phyloP scores from a whole-genome alignment of 2,888 invertebrate genomes.

The Caenorhabditis macrosperma region DNA sequence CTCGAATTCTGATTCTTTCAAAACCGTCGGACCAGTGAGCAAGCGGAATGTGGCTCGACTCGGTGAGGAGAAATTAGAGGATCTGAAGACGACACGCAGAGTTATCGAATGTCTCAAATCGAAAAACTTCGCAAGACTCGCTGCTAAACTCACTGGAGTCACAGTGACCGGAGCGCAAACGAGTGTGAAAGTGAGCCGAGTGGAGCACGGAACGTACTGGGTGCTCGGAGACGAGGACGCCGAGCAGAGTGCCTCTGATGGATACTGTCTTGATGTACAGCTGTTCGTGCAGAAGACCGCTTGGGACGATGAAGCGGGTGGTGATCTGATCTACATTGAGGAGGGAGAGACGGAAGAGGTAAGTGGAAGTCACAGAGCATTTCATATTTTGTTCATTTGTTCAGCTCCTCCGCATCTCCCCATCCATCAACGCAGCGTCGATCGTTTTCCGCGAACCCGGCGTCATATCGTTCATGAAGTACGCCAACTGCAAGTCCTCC shows the following conservation, averaged over 20 bases:
- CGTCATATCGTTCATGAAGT: constrained; percentile 76
- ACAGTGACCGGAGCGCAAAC: constrained; percentile 41
- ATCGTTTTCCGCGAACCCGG: constrained; percentile 75
- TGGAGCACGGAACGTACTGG: constrained; percentile 71
- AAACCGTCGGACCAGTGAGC: constrained; percentile 66
- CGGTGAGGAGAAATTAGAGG: constrained; percentile 1
- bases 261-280: constrained; percentile 64
- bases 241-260: constrained; percentile 53
- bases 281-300: constrained; percentile 68
- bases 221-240: constrained; percentile 70
- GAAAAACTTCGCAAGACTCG: constrained; percentile 21
- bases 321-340: constrained; percentile 71
- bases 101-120: constrained; percentile 56
- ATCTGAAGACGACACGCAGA: constrained; percentile 15
- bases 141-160: constrained; percentile 52
- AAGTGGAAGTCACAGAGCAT: not conserved
- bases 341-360: constrained; percentile 73
- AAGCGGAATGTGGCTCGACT: constrained; percentile 52
- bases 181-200: constrained; percentile 60
- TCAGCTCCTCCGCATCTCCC: constrained; percentile 70
- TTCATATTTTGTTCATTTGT: constrained; percentile 8
- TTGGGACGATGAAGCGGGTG: constrained; percentile 70
- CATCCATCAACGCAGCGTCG: constrained; percentile 65
- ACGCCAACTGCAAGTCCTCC: constrained; percentile 65
- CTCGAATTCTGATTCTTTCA: constrained; percentile 37